Percentiles rank a stretch among this genome's conserved stretches.
Evolutionary conservation across 2,113 vertebrate species (phyloP).

Genomic region (Danionella cerebrum): DNA sequence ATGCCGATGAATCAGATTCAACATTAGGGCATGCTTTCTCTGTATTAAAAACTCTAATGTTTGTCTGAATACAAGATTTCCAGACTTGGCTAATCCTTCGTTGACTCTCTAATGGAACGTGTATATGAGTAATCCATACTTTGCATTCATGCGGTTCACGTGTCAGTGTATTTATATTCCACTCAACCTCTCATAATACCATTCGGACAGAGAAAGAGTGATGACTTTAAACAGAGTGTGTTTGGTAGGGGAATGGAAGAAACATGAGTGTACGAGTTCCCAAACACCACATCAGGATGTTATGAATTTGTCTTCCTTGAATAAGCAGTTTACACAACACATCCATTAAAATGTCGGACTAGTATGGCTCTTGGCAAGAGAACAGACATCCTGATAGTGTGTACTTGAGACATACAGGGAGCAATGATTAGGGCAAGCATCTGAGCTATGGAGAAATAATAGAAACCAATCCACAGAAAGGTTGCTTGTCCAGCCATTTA

Average conservation of each 20-base stretch:
- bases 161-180: neutral
- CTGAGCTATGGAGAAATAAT: constrained; percentile 57
- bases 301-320: constrained; percentile 35
- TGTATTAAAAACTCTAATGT: constrained; percentile 4
- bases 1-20: neutral
- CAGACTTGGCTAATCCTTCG: constrained; percentile 17
- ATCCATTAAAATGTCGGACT: constrained; percentile 56
- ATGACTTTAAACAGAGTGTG: neutral
- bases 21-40: constrained; percentile 18
- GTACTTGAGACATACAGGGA: constrained; percentile 38
- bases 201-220: neutral
- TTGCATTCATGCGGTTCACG: neutral
- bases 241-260: neutral
- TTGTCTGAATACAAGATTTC: neutral
- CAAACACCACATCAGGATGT: neutral
- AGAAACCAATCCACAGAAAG: constrained; percentile 48
- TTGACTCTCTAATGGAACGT: constrained; percentile 5
- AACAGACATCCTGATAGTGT: constrained; percentile 44
- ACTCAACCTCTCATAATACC: neutral
- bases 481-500: constrained; percentile 13
- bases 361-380: constrained; percentile 51
- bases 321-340: constrained; percentile 64
- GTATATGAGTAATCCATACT: neutral
- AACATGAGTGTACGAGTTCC: neutral
- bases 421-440: constrained; percentile 22